Conservation (phyloP, 1,140 invertebrate genomes). For the Spodoptera litura region DNA sequence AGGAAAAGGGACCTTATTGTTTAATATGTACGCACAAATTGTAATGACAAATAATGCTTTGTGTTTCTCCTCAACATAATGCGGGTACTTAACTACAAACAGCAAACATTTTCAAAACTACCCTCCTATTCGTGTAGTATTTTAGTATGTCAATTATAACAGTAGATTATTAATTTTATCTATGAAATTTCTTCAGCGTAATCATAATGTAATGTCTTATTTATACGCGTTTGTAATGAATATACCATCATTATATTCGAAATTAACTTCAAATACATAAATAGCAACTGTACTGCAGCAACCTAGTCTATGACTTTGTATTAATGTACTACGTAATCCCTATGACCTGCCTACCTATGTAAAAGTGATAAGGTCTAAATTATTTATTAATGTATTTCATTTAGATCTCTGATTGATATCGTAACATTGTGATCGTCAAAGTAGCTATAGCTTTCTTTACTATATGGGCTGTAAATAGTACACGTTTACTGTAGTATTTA, state of each 20-base stretch:
- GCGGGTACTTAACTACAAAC: background rate
- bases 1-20: too few species aligned
- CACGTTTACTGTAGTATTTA: slow-evolving; percentile 31
- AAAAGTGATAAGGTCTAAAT: slow-evolving; percentile 25
- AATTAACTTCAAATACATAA: background rate
- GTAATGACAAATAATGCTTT: too few species aligned
- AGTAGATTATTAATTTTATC: slow-evolving; percentile 7
- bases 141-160: slow-evolving; percentile 24
- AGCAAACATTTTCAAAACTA: background rate
- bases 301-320: slow-evolving; percentile 23
- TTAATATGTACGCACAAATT: too few species aligned
- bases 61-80: too few species aligned
- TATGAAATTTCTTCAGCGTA: background rate
- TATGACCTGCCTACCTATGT: background rate
- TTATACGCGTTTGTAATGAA: background rate
- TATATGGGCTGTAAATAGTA: slow-evolving; percentile 33
- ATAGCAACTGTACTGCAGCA: background rate
- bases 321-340: background rate
- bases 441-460: slow-evolving; percentile 39
- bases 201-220: background rate
- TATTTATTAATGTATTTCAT: slow-evolving; percentile 25
- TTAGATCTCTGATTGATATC: slow-evolving; percentile 45
- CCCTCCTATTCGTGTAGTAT: background rate
- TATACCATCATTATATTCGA: background rate
- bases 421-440: slow-evolving; percentile 39